A percentile compares a stretch with the other conserved stretches of the same genome.
Evolutionary conservation across 2,113 vertebrate species (phyloP).

Genomic region (Catagonus wagneri): DNA sequence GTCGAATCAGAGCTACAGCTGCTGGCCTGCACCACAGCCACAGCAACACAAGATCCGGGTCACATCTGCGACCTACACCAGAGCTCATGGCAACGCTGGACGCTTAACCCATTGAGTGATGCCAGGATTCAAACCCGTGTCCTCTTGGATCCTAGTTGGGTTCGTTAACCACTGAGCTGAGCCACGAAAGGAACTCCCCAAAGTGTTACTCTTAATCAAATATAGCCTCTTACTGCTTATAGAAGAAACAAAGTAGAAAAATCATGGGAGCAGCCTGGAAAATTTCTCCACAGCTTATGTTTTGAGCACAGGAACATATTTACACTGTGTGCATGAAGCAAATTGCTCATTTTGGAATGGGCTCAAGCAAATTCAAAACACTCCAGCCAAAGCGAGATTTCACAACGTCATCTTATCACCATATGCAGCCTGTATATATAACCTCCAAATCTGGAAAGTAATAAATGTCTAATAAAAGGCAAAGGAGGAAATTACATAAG

Average conservation of each 20-base stretch:
- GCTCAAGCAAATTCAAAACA: background rate
- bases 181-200: too few species aligned
- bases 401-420: background rate
- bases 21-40: too few species aligned
- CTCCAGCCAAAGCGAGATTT: background rate
- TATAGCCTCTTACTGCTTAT: background rate
- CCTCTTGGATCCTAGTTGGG: too few species aligned
- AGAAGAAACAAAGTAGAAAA: slow-evolving; percentile 34
- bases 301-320: slow-evolving; percentile 23
- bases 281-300: slow-evolving; percentile 7
- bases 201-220: background rate
- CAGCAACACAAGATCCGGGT: too few species aligned
- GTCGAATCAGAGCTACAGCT: too few species aligned
- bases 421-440: background rate
- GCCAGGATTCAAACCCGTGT: too few species aligned
- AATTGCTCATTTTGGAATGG: background rate
- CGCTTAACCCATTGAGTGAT: too few species aligned
- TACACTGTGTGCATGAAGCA: background rate
- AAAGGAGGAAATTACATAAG: background rate
- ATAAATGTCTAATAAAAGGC: background rate
- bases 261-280: background rate
- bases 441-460: background rate
- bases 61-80: too few species aligned
- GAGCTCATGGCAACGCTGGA: too few species aligned
- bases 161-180: too few species aligned